A percentile compares a stretch with the other conserved stretches of the same genome.
Conservation (phyloP, 2,888 invertebrate species). For the Choristoneura rosaceana region DNA sequence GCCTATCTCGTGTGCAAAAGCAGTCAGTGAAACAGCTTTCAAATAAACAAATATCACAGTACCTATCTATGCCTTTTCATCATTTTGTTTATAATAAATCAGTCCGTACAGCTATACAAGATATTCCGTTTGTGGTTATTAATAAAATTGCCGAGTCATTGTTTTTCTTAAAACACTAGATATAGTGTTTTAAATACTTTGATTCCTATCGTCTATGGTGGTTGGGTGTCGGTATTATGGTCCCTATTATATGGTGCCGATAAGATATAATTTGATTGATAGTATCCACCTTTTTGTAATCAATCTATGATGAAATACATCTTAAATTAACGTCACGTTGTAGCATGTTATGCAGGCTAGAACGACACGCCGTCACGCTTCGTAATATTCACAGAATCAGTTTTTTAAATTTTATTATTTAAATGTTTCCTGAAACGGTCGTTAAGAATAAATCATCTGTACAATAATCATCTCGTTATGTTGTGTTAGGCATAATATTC, state of each 20-base stretch:
- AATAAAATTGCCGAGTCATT: neutral
- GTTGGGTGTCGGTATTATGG: neutral
- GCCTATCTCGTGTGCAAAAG: neutral
- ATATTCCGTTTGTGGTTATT: neutral
- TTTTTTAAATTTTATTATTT: too few relatives aligned
- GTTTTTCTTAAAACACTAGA: neutral
- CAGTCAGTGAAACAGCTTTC: neutral
- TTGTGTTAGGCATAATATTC: too few relatives aligned
- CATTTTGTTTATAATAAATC: neutral
- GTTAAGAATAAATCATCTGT: too few relatives aligned
- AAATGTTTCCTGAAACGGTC: too few relatives aligned
- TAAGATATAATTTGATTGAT: slow-evolving; percentile 9
- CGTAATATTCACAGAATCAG: neutral
- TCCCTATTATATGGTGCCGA: neutral
- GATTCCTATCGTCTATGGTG: neutral
- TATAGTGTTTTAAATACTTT: neutral
- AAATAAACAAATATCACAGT: neutral
- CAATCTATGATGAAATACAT: neutral
- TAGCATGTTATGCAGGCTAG: neutral
- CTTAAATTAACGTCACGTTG: neutral
- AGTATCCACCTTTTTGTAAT: neutral
- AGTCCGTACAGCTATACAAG: neutral
- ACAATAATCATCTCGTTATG: too few relatives aligned
- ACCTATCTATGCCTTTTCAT: too few relatives aligned
- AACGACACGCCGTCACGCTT: neutral